Evolutionary conservation across 2,113 vertebrate species (phyloP).

Genomic region (Caloenas nicobarica): DNA sequence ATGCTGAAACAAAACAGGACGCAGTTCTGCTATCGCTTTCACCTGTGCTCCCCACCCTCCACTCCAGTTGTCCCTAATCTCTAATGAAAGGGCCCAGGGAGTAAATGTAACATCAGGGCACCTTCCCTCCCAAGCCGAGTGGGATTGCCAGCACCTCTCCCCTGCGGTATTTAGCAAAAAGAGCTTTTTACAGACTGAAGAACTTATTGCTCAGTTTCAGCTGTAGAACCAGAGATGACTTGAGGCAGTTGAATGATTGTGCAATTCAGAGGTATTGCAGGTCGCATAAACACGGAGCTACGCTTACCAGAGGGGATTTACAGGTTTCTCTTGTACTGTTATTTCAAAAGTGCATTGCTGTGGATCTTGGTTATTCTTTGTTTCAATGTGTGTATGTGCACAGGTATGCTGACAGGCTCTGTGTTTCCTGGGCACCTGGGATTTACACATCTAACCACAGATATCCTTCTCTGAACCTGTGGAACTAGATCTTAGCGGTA

Average conservation of each 20-base stretch:
- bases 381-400: background rate
- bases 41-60: background rate
- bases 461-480: background rate
- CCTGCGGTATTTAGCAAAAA: background rate
- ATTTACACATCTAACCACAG: background rate
- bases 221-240: background rate
- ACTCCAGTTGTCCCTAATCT: background rate
- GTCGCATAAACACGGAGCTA: background rate
- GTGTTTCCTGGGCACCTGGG: background rate
- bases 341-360: background rate
- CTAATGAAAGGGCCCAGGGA: background rate
- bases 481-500: background rate
- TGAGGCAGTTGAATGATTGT: background rate
- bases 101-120: background rate
- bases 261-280: background rate
- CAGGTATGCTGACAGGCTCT: rapidly evolving
- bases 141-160: background rate
- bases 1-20: background rate
- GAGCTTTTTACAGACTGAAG: background rate
- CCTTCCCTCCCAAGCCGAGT: background rate
- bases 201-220: background rate
- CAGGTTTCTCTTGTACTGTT: background rate
- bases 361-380: background rate
- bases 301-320: background rate
- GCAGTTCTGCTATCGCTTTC: background rate